Base-by-base conservation (phyloP, 2,888 invertebrate species). In the Vannuccia rotundouncinata region DNA sequence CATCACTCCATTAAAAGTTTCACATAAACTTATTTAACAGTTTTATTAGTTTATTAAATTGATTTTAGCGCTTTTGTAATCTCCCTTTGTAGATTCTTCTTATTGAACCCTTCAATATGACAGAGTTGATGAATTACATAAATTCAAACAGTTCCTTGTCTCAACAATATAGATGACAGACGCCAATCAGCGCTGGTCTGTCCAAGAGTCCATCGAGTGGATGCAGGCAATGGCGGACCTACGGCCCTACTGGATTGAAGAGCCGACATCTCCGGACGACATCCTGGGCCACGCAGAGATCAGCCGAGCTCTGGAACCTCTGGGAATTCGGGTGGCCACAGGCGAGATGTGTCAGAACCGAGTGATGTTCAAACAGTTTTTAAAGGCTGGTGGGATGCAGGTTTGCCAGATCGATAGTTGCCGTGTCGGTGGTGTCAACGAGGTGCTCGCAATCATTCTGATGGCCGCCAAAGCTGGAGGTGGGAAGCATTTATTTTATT, bases 301-400 rank as follows among this genome's bases (percentile, higher is more conserved):
- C 83, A 91, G 93, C 0, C 82, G 90, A 90, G 90, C 89, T 0
- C 84, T 91, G 83, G 86, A 92, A 83, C 92, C 93, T 0, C 89
- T 91, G 60, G 92, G 92, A 5, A 93, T 95, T 82, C 92, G 92
- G 0, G 94, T 95, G 59, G 95, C 95, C 0, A 93, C 94, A 0
- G 95, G 95, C 0, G 95, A 95, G 89, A 93, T 93, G 92, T 94
- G 94, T 87, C 92, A 93, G 31, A 95, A 95, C 89, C 90, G 95
- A 79, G 92, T 95, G 0, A 92, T 95, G 90, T 95, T 95, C 89
- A 95, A 95, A 85, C 95, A 88, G 84, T 92, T 95, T 85, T 87
- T 95, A 29, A 92, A 93, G 88, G 90, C 92, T 22, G 91, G 91
- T 29, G 94, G 92, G 0, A 90, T 95, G 88, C 92, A 94, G 87